Evolutionary conservation across 2,113 vertebrate species (phyloP).

Genomic region (Actenoides lindsayi): DNA sequence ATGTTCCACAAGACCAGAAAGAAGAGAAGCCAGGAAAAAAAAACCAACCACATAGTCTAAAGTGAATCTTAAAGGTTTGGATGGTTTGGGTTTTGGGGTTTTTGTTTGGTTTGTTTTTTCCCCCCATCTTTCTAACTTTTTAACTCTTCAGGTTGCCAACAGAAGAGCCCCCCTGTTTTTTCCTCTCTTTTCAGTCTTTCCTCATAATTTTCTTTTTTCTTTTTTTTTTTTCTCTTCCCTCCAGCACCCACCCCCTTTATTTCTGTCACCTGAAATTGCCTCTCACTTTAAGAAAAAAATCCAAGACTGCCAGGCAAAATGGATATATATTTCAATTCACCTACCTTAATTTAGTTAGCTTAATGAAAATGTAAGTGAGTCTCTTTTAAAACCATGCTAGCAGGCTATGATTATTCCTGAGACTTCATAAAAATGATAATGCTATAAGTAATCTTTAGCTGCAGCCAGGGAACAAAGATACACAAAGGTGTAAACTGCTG

Average conservation of each 20-base stretch:
- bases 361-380: background rate
- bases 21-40: background rate
- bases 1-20: constrained; percentile 39
- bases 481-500: background rate
- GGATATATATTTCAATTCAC: background rate
- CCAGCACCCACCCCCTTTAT: background rate
- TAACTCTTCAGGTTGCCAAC: background rate
- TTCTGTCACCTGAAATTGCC: background rate
- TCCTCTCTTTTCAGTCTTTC: background rate
- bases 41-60: background rate
- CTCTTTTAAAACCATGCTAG: background rate
- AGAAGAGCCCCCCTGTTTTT: background rate
- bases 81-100: background rate
- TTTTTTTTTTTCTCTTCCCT: background rate
- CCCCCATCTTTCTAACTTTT: background rate
- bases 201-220: background rate
- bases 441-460: background rate
- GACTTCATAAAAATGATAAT: background rate
- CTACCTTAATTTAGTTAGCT: background rate
- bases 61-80: background rate
- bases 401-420: background rate
- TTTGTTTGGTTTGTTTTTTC: background rate
- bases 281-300: background rate
- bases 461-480: background rate
- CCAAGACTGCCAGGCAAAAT: background rate